Conservation (phyloP, 2,797 vertebrate genomes). For the Mastacembelus armatus region DNA sequence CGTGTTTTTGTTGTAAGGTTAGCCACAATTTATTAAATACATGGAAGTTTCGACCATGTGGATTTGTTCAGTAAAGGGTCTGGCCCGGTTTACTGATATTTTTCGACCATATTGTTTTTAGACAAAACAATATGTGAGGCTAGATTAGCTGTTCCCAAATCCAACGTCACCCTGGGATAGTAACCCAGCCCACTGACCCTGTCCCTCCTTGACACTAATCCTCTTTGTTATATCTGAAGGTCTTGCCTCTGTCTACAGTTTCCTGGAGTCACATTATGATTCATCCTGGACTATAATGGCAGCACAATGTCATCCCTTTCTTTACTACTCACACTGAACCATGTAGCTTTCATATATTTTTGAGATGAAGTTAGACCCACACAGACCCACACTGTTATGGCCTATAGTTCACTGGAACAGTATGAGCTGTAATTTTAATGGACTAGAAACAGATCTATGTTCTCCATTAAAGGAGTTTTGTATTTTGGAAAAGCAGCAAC, state of each 20-base stretch:
- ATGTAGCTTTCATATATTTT: background rate
- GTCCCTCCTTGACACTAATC: slow-evolving; percentile 67
- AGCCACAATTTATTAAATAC: background rate
- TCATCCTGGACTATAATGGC: slow-evolving; percentile 27
- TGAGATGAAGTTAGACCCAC: too few species aligned
- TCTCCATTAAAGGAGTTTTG: background rate
- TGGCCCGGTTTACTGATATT: background rate
- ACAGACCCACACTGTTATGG: background rate
- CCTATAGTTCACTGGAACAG: background rate
- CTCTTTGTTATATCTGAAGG: slow-evolving; percentile 71
- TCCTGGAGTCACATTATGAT: slow-evolving; percentile 36
- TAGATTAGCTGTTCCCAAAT: slow-evolving; percentile 53
- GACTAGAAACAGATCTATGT: background rate
- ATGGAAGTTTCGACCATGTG: background rate
- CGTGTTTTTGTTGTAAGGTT: background rate
- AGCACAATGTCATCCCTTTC: slow-evolving; percentile 4
- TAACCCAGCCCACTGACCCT: slow-evolving; percentile 46
- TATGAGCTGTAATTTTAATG: background rate
- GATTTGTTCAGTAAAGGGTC: background rate
- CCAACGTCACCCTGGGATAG: slow-evolving; percentile 22
- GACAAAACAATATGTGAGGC: background rate
- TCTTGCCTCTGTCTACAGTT: slow-evolving; percentile 32
- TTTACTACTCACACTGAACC: background rate
- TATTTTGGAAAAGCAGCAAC: background rate
- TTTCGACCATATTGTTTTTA: background rate